Base-by-base conservation (phyloP, 1,140 invertebrate genomes). In the Bursaphelenchus mucronatus region DNA sequence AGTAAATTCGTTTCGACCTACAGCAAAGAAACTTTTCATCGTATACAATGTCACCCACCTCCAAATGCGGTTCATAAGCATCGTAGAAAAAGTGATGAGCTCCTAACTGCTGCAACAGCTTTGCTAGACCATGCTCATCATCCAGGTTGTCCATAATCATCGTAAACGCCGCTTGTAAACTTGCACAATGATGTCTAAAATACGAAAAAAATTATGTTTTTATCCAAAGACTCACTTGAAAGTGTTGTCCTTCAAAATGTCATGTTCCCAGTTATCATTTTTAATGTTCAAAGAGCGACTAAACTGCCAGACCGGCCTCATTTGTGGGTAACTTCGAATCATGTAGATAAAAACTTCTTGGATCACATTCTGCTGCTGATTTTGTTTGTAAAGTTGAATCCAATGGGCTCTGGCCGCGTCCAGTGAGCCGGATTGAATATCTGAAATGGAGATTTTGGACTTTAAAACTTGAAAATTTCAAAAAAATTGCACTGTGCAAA, bases 81-180 rank as follows among this genome's bases (percentile, higher is more conserved):
- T 80, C 78, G 55, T 79, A 80, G 65, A 80, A 80, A 51, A 80
- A 80, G 41, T 80, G 78, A 67, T 80, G 76, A 39, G 74, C 58
- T n/a, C 78, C 78, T 50, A 80, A 61, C 58, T 81, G 69, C 51
- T 75, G 67, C 0, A 81, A 61, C 8, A 80, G 56, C 21, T 66
- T 62, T 15, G 62, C 55, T 55, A 80, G 55, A 30, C 53, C 70
- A 15, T 51, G 49, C 19, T 52, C 19, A 56, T 80, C 77, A 50
- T 81, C 79, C 43, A 81, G 46, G 59, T 80, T 81, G 47, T 80
- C 74, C 74, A 81, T 81, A 43, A 80, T 58, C 67, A 80, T 69
- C 19, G 75, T 79, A 15, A 80, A 56, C 2, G 72, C 73, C 3
- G 78, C 77, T 63, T 81, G 79, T 19, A 76, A 51, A 11, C 54